A percentile compares a stretch with the other conserved stretches of the same genome.
phyloP scores from a whole-genome alignment of 2,888 invertebrate genomes.

The Sabatieria punctata region DNA sequence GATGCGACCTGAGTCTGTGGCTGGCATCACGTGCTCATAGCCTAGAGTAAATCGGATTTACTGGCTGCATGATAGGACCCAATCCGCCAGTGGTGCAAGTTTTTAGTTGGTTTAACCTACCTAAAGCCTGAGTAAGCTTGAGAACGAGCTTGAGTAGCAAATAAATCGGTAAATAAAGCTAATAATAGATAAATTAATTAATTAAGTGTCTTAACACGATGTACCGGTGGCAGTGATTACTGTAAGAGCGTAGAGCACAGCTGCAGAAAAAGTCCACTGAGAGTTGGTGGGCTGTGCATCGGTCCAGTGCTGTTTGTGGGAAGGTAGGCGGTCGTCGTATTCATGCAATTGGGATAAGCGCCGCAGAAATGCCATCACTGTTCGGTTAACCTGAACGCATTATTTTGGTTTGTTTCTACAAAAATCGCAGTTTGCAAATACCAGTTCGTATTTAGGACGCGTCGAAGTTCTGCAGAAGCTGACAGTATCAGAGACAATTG shows the following conservation, averaged over 20 bases:
- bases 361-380: slow-evolving; percentile 18
- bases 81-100: too few relatives aligned
- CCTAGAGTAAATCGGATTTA: too few relatives aligned
- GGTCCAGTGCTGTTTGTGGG: slow-evolving; percentile 23
- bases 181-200: too few relatives aligned
- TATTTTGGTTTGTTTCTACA: too few relatives aligned
- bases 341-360: slow-evolving; percentile 27
- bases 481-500: slow-evolving; percentile 19
- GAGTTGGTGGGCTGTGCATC: neutral
- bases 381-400: slow-evolving; percentile 13
- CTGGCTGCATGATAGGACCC: too few relatives aligned
- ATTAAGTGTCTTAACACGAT: too few relatives aligned
- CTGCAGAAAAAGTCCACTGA: slow-evolving; percentile 29
- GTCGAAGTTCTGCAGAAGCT: slow-evolving; percentile 12
- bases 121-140: too few relatives aligned
- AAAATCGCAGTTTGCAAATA: too few relatives aligned
- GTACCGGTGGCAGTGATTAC: slow-evolving; percentile 30
- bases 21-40: slow-evolving; percentile 28
- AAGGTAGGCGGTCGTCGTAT: slow-evolving; percentile 27
- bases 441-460: neutral
- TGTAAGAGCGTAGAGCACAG: slow-evolving; percentile 28
- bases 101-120: too few relatives aligned
- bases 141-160: too few relatives aligned
- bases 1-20: slow-evolving; percentile 28
- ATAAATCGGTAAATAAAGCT: neutral